These are phyloP conservation scores for Papilio xuthus DNA, from an alignment of 1,140 invertebrate species.

Conservation along the genomic window DNA sequence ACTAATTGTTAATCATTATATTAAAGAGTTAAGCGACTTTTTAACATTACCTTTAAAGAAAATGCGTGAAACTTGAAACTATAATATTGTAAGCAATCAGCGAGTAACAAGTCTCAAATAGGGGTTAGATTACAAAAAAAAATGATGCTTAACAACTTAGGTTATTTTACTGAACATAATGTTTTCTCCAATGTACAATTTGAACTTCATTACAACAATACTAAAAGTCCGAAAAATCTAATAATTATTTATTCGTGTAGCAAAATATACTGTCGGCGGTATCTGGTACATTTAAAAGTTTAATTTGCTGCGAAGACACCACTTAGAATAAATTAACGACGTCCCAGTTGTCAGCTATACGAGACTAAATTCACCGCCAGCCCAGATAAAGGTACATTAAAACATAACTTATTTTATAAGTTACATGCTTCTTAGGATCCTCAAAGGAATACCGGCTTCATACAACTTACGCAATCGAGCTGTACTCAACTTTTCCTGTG, in stretches of 20 bases:
- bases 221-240: background rate
- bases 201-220: background rate
- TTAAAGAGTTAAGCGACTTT: too few relatives aligned
- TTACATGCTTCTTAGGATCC: background rate
- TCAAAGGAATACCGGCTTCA: too few relatives aligned
- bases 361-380: background rate
- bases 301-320: slow-evolving; percentile 27
- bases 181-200: background rate
- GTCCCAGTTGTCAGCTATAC: slow-evolving; percentile 17
- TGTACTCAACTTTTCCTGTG: too few relatives aligned
- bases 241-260: background rate
- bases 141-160: background rate
- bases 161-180: background rate
- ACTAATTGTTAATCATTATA: too few relatives aligned
- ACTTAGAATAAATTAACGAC: slow-evolving; percentile 29
- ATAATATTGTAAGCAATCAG: too few relatives aligned
- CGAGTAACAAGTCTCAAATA: too few relatives aligned
- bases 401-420: background rate
- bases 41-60: too few relatives aligned
- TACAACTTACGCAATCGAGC: too few relatives aligned
- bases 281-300: slow-evolving; percentile 27
- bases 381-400: slow-evolving; percentile 1
- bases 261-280: background rate
- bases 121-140: too few relatives aligned
- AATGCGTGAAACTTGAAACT: too few relatives aligned